Base-by-base conservation (phyloP, 1,140 invertebrate species). In the Lordiphosa collinella region DNA sequence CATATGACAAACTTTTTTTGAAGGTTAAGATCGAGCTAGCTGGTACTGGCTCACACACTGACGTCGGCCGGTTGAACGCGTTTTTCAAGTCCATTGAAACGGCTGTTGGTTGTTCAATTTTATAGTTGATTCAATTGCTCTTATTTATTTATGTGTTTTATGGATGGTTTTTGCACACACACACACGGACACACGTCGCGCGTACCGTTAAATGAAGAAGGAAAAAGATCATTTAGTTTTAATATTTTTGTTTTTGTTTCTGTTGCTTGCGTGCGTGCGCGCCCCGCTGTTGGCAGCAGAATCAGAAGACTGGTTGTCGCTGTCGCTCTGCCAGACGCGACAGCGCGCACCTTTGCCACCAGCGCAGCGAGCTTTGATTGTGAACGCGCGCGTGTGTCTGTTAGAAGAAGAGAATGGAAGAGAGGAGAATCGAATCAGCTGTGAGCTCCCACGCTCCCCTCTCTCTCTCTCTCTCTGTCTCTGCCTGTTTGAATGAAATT, bases 71-170 rank as follows among this genome's bases (percentile, higher is more conserved):
- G 70, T 69, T 75, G 75, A 80, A 80, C 76, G 76, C 76, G 76
- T 82, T 82, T 82, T 82, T 82, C 76, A 84, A 82, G 76, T 84
- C 78, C 76, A 82, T 53, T 75, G 54, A 52, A 67, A 67, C 46
- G 62, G 18, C 25, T 29, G 25, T 29, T 29, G 25, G 25, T 29
- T 8, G 25, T 29, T 8, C 7, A 29, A 32, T 9, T 16, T 29
- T 13, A 29, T 41, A 31, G 38, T 53, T 64, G 10, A 55, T 60
- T 57, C 54, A 67, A 52, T 71, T 78, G 57, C 41, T 41, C 38
- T 56, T 31, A 64, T 55, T 65, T 41, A 51, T 47, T 36, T 60
- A 46, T 68, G 32, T 57, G 64, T 67, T 68, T 58, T 58, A 49
- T 44, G 14, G 16, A 8, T 64, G 31, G 53, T 58, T 61, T 53